Conservation (phyloP, 2,888 invertebrate genomes). For the Rhorus exstirpatorius region DNA sequence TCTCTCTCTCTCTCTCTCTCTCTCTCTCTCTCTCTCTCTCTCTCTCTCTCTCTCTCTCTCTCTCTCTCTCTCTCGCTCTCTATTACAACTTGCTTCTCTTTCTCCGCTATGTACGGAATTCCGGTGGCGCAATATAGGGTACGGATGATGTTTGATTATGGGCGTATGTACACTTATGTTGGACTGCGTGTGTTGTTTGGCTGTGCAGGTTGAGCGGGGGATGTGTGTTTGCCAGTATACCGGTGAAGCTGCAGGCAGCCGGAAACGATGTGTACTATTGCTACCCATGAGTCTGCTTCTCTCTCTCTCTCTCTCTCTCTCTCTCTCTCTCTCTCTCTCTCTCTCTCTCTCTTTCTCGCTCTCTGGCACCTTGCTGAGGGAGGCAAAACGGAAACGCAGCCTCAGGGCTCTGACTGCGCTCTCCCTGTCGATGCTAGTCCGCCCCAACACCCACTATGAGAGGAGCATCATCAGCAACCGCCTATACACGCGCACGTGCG, state of each 20-base stretch:
- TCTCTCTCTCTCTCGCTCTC: too few relatives aligned
- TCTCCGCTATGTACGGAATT: slow-evolving; percentile 33
- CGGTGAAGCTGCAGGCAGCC: slow-evolving; percentile 47
- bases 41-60: too few relatives aligned
- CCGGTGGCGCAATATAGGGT: slow-evolving; percentile 40
- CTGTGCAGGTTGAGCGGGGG: slow-evolving; percentile 35
- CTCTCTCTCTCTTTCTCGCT: slow-evolving; percentile 4
- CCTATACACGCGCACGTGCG: background rate
- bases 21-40: background rate
- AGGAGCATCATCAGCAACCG: slow-evolving; percentile 36
- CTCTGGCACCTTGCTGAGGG: slow-evolving; percentile 39
- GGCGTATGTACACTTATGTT: slow-evolving; percentile 5
- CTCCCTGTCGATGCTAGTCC: background rate
- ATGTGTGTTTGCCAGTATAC: slow-evolving; percentile 51
- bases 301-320: slow-evolving; percentile 6
- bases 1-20: slow-evolving; percentile 36
- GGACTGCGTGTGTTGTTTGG: slow-evolving; percentile 6
- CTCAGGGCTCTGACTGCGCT: slow-evolving; percentile 26
- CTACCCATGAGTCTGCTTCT: background rate
- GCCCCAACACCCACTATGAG: slow-evolving; percentile 13
- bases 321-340: slow-evolving; percentile 4
- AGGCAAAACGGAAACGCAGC: slow-evolving; percentile 50
- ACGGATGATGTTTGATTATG: slow-evolving; percentile 44
- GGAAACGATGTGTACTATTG: slow-evolving; percentile 46
- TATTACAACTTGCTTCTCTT: slow-evolving; percentile 12